Conservation (phyloP, 2,113 vertebrate genomes). For the Ptilorrhoa leucosticta region DNA sequence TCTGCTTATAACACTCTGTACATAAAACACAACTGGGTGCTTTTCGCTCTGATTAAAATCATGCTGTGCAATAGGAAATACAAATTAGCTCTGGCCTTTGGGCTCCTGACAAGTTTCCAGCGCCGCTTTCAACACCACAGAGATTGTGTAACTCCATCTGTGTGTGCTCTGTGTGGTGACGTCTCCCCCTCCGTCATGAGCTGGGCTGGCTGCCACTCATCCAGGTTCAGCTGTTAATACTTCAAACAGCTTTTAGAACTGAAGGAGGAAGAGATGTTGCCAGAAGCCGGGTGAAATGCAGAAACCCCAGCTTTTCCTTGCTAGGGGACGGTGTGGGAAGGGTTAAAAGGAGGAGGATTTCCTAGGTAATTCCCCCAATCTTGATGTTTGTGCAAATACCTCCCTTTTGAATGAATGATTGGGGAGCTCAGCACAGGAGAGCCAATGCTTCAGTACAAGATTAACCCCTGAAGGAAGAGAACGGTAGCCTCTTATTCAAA, state of each 20-base stretch:
- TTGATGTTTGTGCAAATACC: not conserved
- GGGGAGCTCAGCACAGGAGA: not conserved
- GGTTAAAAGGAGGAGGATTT: not conserved
- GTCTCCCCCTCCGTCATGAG: not conserved
- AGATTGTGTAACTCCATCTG: not conserved
- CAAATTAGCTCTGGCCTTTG: constrained; percentile 11
- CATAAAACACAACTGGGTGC: not conserved
- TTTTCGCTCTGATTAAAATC: constrained; percentile 13
- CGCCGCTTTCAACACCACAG: not conserved
- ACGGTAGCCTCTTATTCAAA: not conserved
- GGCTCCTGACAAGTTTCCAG: constrained; percentile 29
- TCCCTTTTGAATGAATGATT: not conserved
- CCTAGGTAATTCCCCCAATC: not conserved
- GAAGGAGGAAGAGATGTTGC: not conserved
- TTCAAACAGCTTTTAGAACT: constrained; percentile 10
- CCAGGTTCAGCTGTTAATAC: constrained; percentile 6
- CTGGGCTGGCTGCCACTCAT: not conserved
- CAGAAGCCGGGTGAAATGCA: not conserved
- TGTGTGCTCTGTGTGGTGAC: not conserved
- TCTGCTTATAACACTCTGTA: not conserved
- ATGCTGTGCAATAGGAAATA: constrained; percentile 31
- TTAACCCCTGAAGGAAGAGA: not conserved
- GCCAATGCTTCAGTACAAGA: not conserved
- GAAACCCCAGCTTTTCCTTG: not conserved
- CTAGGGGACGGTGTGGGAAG: not conserved